Base-by-base conservation (phyloP, 1,140 invertebrate species). In the Drosophila biarmipes region DNA sequence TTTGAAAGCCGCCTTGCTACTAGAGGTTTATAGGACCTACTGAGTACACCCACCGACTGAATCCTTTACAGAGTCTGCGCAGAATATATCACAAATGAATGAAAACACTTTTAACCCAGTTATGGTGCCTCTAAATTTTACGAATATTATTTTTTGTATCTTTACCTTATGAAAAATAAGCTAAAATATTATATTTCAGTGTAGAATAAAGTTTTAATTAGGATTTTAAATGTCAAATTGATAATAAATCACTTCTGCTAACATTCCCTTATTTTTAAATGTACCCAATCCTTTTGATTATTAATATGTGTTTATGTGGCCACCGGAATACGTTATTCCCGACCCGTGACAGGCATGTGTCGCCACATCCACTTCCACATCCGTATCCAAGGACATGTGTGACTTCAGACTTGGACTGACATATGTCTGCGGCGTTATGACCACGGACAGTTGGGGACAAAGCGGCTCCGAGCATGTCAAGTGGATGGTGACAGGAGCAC, bases 401-500 rank as follows among this genome's bases (percentile, higher is more conserved):
- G 38, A 66, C 62, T 66, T 69, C 63, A 69, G 54, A 48, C 66
- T 55, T 43, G 31, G 34, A 29, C 64, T 69, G 66, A 69, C 66
- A 56, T 48, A 69, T 69, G 63, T 69, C 64, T 46, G 63, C 38
- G 66, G 49, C 42, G 34, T 46, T 69, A 55, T 68, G 63, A 38
- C 66, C 66, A 46, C 49, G 53, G 66, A 68, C 56, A 67, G 58
- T 42, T 63, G 63, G 29, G 63, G 63, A 67, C 66, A 69, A 68
- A 37, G 42, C 51, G 63, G 21, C 35, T 48, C 2, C 6, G 63
- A 68, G 34, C 35, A 37, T 55, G 49, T 69, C 66, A 69, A 68
- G 63, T 69, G 63, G 19, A 68, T 69, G 66, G 62, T 69, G 66
- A 69, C 66, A 69, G 62, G 48, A 68, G 64, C 66, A 68, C 66